Percentiles rank a stretch among this genome's conserved stretches.
phyloP scores from a whole-genome alignment of 2,888 invertebrate genomes.

The Boloria euphrosyne region DNA sequence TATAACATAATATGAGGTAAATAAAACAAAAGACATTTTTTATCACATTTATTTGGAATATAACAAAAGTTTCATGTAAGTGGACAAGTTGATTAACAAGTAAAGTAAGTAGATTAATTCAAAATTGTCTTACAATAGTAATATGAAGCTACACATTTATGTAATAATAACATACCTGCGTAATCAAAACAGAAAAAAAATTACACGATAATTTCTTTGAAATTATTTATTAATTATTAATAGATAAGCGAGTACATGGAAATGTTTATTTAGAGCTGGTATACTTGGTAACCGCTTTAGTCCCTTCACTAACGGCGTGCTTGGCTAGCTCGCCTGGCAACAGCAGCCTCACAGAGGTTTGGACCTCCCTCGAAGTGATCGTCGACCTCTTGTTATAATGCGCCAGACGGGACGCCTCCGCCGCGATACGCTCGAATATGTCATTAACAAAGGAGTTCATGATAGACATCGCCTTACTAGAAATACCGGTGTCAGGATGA shows the following conservation, averaged over 20 bases:
- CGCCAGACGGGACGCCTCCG: constrained; percentile 83
- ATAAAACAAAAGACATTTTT: no score
- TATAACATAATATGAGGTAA: no score
- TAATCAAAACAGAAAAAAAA: neutral
- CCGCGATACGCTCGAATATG: constrained; percentile 86
- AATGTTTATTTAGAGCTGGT: constrained; percentile 64
- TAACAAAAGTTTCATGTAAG: no score
- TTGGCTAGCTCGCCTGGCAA: constrained; percentile 87
- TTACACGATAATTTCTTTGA: neutral
- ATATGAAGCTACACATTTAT: neutral
- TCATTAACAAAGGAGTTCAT: constrained; percentile 89
- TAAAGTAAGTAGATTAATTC: no score
- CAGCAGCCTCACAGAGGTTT: constrained; percentile 85
- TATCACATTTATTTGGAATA: no score
- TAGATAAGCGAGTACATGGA: neutral
- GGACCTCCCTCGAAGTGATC: constrained; percentile 86
- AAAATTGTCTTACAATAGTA: no score
- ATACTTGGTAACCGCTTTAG: constrained; percentile 84
- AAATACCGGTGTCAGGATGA: constrained; percentile 82
- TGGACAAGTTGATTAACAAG: no score
- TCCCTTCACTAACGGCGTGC: constrained; percentile 86
- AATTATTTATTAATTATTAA: neutral
- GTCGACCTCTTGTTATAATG: constrained; percentile 85
- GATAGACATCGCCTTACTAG: constrained; percentile 84
- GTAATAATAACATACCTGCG: neutral